Conservation (phyloP, 2,113 vertebrate species). For the Cichladusa arquata region DNA sequence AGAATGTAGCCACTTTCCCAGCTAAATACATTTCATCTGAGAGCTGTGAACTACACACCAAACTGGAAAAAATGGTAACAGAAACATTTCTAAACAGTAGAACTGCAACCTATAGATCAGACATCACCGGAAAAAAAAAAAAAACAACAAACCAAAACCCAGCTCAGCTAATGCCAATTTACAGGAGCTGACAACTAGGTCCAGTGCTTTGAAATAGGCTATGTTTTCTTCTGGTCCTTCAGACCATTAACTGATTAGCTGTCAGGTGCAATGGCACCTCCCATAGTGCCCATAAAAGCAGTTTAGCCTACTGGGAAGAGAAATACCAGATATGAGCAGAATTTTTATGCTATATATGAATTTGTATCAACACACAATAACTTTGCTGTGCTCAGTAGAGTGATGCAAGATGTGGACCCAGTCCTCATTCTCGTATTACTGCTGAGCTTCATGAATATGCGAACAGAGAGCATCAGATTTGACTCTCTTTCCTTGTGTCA, state of each 20-base stretch:
- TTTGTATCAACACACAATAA: not conserved
- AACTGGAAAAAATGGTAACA: not conserved
- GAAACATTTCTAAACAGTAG: not conserved
- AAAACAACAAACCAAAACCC: not conserved
- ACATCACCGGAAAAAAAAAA: not conserved
- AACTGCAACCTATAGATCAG: not conserved
- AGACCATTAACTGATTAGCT: not conserved
- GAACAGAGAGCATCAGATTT: not conserved
- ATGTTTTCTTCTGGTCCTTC: not conserved
- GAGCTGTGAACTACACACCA: not conserved
- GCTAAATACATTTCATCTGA: not conserved
- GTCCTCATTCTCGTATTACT: not conserved
- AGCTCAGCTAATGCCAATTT: not conserved
- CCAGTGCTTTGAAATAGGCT: not conserved
- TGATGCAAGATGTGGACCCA: not conserved
- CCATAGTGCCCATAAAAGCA: not conserved
- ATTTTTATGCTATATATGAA: not conserved
- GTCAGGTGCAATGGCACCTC: not conserved
- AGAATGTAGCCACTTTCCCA: not conserved
- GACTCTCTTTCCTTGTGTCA: not conserved
- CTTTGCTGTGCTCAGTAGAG: not conserved
- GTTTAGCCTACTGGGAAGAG: not conserved
- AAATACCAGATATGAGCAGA: not conserved
- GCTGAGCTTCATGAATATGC: not conserved
- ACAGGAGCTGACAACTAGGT: not conserved